Base-by-base conservation (phyloP, 2,113 vertebrate species). In the Podiceps cristatus region DNA sequence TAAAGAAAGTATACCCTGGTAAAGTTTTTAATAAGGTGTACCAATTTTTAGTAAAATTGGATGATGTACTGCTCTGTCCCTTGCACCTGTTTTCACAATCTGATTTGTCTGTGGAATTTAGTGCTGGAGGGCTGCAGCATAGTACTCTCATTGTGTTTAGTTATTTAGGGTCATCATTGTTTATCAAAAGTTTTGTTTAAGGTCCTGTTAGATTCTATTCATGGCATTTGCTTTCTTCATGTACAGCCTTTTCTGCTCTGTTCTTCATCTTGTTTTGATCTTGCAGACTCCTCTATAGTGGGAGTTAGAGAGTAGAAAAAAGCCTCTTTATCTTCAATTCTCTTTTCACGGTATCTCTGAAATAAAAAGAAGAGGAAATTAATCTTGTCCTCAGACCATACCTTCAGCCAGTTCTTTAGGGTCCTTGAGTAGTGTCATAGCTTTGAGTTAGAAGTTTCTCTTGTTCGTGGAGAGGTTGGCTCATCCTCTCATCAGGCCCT, bases 401-500 rank as follows among this genome's bases (percentile, higher is more conserved):
- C 35, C 81, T 95, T 86, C 74, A 82, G 45, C 63, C 63, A 63
- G 52, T 84, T 88, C n/a, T 88, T 77, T 55, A 86, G 72, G 73
- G 55, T 88, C 68, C 44, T 49, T 68, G 55, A 90, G 56, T 91
- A 91, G 60, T 68, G 49, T 40, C 76, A 72, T 4, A 67, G 47
- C 90, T 95, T 95, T 95, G 73, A 90, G 76, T 74, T 92, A 68
- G 60, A 93, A 84, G 56, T 40, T 40, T 88, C 77, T 90, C 69
- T 88, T 93, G 31, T 94, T 94, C 17, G 0, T 93, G 55, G 24
- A 86, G 67, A 86, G 52, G 16, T 73, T 93, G 62, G 28, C 66
- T 94, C 35, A 3, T 92, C 63, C 69, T 86, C 78, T 90, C n/a
- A 27, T 86, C 73, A 82, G 53, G 35, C 40, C 64, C 59, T 82